Conservation (phyloP, 2,797 vertebrate species). For the Ptychobarbus kaznakovi region DNA sequence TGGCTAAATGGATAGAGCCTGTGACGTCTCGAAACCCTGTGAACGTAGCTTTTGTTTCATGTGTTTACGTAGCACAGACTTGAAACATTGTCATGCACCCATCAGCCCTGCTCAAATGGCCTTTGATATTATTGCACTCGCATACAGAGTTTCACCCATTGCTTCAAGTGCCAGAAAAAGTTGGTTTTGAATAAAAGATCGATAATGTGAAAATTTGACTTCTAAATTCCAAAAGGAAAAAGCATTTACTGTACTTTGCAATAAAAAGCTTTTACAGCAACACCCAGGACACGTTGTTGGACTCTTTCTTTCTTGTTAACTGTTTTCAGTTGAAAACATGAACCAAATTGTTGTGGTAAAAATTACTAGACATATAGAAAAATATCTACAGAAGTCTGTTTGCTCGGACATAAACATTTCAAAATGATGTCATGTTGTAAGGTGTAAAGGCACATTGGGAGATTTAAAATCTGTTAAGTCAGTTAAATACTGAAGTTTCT, state of each 20-base stretch:
- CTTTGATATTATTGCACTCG: conserved; percentile 73
- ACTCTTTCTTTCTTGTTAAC: background rate
- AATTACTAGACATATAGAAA: background rate
- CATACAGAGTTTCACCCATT: conserved; percentile 58
- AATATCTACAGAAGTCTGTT: background rate
- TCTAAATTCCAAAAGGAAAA: conserved; percentile 74
- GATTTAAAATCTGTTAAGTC: background rate
- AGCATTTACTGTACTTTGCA: conserved; percentile 77
- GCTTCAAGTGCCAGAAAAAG: conserved; percentile 73
- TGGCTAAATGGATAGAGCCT: conserved; percentile 66
- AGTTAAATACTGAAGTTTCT: too few relatives aligned
- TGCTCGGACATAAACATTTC: background rate
- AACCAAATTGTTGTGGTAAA: background rate
- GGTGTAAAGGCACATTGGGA: background rate
- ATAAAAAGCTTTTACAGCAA: conserved; percentile 86
- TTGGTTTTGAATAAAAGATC: conserved; percentile 50
- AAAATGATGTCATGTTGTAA: background rate
- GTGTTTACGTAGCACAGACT: conserved; percentile 70
- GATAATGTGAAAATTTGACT: conserved; percentile 70
- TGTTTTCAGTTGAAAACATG: background rate
- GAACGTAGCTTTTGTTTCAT: conserved; percentile 66
- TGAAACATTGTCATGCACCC: conserved; percentile 72
- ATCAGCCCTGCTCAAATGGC: conserved; percentile 70
- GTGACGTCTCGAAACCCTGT: conserved; percentile 68
- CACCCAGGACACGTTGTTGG: conserved; percentile 8